Base-by-base conservation (phyloP, 30 jellyfish, hydroid and myxozoan genomes). In the Catostylus mosaicus region DNA sequence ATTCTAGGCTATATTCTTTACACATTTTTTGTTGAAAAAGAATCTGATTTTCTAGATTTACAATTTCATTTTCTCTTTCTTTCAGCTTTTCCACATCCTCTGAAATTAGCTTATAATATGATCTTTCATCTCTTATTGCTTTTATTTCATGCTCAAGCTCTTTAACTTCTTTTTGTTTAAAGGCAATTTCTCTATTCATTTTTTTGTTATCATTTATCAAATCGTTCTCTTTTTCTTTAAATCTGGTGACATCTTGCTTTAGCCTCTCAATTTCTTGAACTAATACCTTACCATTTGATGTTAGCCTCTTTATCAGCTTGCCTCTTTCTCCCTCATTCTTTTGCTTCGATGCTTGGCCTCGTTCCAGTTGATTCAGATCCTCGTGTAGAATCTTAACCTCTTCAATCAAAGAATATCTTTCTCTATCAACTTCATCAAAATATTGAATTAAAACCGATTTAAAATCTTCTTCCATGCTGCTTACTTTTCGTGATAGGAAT, bases 401-500 rank as follows among this genome's bases (percentile, higher is more conserved):
- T 11, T 75, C 94, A 22, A 94, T 50, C 68, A 93, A 30, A 5
- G 69, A 86, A 9, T 73, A 52, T 36, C 74, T 81, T 67, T 93
- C 98, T 48, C 84, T 48, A 60, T 93, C 98, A 34, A 93, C 98
- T 68, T 93, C 97, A 33, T 84, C 84, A 60, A 93, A 93, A 70
- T 93, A 93, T 54, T 83, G 90, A 71, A 83, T 27, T 67, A 93
- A 64, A 0, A 91, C 97, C 23, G 97, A 50, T 59, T 96, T 80
- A 85, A 93, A 93, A 46, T 79, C 88, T 33, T 93, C 98, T 48
- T 93, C 98, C 96, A 93, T 88, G 50, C 74, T 65, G 51, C 64
- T 56, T 32, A 83, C 87, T 36, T 70, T 75, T 62, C 67, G 47
- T 0, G 77, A 81, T 11, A 66, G 59, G 31, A 66, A 52, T 3